Conservation (phyloP, 2,888 invertebrate genomes). For the Spisula subtruncata region DNA sequence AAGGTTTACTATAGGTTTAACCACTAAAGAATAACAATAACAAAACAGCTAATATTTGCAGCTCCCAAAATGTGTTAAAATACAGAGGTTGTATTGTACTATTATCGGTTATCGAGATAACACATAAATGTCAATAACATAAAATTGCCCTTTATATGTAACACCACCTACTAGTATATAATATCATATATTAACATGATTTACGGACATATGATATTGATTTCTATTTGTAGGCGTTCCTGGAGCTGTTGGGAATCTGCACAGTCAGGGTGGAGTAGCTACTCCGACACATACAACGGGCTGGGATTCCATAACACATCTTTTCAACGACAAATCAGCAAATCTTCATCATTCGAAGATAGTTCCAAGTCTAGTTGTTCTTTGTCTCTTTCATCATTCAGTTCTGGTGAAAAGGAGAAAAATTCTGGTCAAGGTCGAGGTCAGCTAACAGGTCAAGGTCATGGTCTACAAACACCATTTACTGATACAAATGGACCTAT, state of each 20-base stretch:
- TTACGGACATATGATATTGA: no score
- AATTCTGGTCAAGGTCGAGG: background rate
- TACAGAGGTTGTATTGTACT: no score
- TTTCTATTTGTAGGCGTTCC: conserved; percentile 8
- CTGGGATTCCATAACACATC: background rate
- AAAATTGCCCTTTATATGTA: no score
- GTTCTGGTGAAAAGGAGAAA: conserved; percentile 60
- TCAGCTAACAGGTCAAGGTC: background rate
- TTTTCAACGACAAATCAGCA: conserved; percentile 8
- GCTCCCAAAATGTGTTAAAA: no score
- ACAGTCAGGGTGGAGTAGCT: conserved; percentile 2
- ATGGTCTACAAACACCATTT: background rate
- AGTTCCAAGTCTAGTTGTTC: conserved; percentile 56
- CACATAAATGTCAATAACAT: no score
- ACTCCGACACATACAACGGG: conserved; percentile 23
- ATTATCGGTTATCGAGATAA: no score
- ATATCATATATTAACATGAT: no score
- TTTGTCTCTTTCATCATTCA: conserved; percentile 58
- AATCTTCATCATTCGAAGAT: conserved; percentile 54
- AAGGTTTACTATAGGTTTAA: no score
- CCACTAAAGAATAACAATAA: no score
- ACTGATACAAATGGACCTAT: background rate
- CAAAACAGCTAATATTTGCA: no score
- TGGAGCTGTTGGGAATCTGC: conserved; percentile 12
- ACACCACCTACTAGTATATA: no score